Evolutionary conservation across 2,113 vertebrate genomes (phyloP).

Genomic region (Reinhardtius hippoglossoides): DNA sequence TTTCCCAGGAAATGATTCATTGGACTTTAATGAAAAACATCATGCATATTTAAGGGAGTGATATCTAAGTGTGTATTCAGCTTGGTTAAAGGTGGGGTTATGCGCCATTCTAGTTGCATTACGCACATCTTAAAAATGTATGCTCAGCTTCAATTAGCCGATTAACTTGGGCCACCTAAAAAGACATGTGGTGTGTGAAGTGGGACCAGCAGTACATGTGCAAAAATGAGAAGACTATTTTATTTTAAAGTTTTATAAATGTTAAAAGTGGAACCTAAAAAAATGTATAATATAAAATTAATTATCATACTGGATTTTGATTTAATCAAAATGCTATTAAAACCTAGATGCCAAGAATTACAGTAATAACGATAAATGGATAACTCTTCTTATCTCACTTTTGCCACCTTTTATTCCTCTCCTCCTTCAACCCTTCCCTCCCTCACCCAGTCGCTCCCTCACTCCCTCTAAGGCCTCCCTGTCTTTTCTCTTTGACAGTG

Average conservation of each 20-base stretch:
- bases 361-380: slow-evolving; percentile 31
- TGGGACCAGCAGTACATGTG: too few relatives aligned
- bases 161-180: too few relatives aligned
- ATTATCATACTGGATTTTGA: slow-evolving; percentile 1
- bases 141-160: background rate
- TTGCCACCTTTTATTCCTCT: slow-evolving; percentile 29
- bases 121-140: background rate
- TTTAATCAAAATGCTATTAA: slow-evolving; percentile 6
- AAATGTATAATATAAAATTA: too few relatives aligned
- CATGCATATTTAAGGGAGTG: too few relatives aligned
- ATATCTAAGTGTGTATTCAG: too few relatives aligned
- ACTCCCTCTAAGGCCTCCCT: slow-evolving; percentile 67
- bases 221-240: too few relatives aligned
- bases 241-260: background rate
- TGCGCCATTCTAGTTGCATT: too few relatives aligned
- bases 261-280: background rate
- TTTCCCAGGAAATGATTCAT: too few relatives aligned
- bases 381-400: slow-evolving; percentile 2
- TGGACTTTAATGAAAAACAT: too few relatives aligned
- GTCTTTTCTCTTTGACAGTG: slow-evolving; percentile 71
- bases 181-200: too few relatives aligned
- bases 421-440: slow-evolving; percentile 16
- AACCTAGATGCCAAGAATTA: slow-evolving; percentile 7
- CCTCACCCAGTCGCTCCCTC: slow-evolving; percentile 16
- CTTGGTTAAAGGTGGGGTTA: too few relatives aligned